These are phyloP conservation scores for Eupleurogrammus muticus DNA, from an alignment of 2,797 vertebrate genomes.

Conservation along the genomic window DNA sequence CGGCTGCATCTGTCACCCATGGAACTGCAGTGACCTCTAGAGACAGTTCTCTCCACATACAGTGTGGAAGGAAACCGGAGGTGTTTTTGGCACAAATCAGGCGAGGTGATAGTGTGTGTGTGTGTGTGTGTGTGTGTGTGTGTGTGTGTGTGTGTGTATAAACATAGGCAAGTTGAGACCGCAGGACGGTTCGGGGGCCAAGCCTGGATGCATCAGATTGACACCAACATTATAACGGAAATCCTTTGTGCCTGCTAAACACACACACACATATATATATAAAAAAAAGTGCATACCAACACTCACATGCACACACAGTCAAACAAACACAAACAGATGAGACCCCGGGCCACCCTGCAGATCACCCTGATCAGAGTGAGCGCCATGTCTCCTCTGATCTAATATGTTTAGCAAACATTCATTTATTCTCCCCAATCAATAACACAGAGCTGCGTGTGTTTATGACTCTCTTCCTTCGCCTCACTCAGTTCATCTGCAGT, in stretches of 20 bases:
- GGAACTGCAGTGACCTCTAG: constrained; percentile 90
- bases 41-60: constrained; percentile 84
- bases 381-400: constrained; percentile 70
- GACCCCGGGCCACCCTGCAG: constrained; percentile 72
- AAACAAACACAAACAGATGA: constrained; percentile 65
- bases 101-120: constrained; percentile 43
- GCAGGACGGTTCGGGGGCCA: constrained; percentile 21
- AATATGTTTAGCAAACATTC: constrained; percentile 85
- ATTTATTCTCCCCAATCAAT: constrained; percentile 80
- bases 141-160: constrained; percentile 9
- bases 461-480: constrained; percentile 72
- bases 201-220: constrained; percentile 32
- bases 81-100: constrained; percentile 63
- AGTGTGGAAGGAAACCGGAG: constrained; percentile 68
- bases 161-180: constrained; percentile 52
- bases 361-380: constrained; percentile 71
- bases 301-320: constrained; percentile 30
- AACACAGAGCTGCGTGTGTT: constrained; percentile 81
- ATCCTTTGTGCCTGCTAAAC: constrained; percentile 14
- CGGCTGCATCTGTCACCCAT: constrained; percentile 82
- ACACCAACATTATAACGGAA: constrained; percentile 22
- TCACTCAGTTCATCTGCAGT: constrained; percentile 80
- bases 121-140: constrained; percentile 11
- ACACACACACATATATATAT: not conserved
- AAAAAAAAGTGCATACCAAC: constrained; percentile 44